These are phyloP conservation scores for Lethenteron camtschaticum DNA, from an alignment of 2,113 vertebrate genomes.

Conservation along the genomic window DNA sequence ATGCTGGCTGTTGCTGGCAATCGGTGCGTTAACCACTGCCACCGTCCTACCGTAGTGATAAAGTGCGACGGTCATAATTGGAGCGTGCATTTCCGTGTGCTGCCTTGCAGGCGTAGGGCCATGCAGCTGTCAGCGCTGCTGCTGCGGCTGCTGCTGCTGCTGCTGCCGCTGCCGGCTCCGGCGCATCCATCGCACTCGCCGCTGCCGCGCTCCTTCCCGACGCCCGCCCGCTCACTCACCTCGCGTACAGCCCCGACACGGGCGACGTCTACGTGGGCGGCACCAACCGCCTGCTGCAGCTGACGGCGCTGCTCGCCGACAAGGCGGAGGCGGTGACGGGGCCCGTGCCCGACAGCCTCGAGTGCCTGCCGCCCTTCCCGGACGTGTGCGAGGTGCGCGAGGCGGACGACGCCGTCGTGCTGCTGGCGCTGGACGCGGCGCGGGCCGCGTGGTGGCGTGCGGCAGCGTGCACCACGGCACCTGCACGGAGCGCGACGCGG, in stretches of 20 bases:
- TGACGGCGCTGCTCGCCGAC: conserved; percentile 29
- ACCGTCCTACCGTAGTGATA: too few species aligned
- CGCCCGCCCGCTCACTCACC: conserved; percentile 33
- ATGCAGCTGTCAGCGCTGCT: too few species aligned
- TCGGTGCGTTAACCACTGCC: too few species aligned
- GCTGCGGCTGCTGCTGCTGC: too few species aligned
- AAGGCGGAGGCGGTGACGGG: conserved; percentile 28
- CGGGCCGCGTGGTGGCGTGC: conserved; percentile 32
- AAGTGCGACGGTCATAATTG: too few species aligned
- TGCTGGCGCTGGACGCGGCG: conserved; percentile 30
- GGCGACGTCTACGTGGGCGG: conserved; percentile 42
- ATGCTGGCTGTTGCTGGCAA: too few species aligned
- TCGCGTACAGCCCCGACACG: conserved; percentile 21
- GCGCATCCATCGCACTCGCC: too few species aligned
- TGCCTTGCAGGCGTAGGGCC: too few species aligned
- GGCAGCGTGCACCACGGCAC: conserved; percentile 53
- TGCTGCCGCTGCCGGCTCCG: too few species aligned
- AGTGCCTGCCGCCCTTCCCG: conserved; percentile 45
- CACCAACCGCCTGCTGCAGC: conserved; percentile 41
- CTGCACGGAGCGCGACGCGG: conserved; percentile 41
- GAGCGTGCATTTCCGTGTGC: too few species aligned
- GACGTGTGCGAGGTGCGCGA: conserved; percentile 37
- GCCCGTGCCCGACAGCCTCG: conserved; percentile 40
- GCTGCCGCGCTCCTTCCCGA: too few species aligned
- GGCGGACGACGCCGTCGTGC: conserved; percentile 44